These are phyloP conservation scores for Acronicta leporina DNA, from an alignment of 2,888 invertebrate genomes.

Conservation along the genomic window DNA sequence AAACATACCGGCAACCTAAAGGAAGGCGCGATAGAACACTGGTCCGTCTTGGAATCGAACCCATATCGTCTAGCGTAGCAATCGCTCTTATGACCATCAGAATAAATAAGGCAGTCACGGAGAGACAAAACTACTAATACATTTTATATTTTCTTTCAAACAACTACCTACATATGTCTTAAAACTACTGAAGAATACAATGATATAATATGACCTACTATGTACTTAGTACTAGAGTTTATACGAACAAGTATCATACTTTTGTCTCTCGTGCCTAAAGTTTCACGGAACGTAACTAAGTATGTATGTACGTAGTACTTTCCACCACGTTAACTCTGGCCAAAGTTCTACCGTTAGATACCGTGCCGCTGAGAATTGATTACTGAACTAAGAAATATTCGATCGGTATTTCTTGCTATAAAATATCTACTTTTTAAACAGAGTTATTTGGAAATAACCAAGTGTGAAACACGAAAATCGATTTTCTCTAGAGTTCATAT, in stretches of 20 bases:
- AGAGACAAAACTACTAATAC: neutral
- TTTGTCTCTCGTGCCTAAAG: slow-evolving; percentile 28
- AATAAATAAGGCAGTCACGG: too few species aligned
- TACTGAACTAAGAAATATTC: slow-evolving; percentile 14
- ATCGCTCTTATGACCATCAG: too few species aligned
- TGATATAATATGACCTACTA: slow-evolving; percentile 8
- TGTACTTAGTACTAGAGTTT: slow-evolving; percentile 11
- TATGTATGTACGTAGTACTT: slow-evolving; percentile 26
- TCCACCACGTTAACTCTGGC: slow-evolving; percentile 14
- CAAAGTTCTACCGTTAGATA: slow-evolving; percentile 39
- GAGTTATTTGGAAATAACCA: too few species aligned
- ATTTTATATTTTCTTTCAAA: slow-evolving; percentile 1
- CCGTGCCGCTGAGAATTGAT: slow-evolving; percentile 29
- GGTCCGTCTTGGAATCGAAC: too few species aligned
- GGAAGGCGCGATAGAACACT: too few species aligned
- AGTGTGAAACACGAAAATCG: too few species aligned
- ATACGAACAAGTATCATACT: slow-evolving; percentile 24
- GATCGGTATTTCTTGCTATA: neutral
- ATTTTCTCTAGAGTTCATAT: too few species aligned
- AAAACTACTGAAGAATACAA: slow-evolving; percentile 11
- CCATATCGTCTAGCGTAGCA: too few species aligned
- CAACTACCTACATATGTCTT: slow-evolving; percentile 1
- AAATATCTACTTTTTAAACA: neutral
- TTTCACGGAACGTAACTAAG: slow-evolving; percentile 28
- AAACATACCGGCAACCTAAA: too few species aligned